Evolutionary conservation across 2,797 vertebrate species (phyloP), one percentile per base, ranked within the genome.

Genomic region (Alauda arvensis): DNA sequence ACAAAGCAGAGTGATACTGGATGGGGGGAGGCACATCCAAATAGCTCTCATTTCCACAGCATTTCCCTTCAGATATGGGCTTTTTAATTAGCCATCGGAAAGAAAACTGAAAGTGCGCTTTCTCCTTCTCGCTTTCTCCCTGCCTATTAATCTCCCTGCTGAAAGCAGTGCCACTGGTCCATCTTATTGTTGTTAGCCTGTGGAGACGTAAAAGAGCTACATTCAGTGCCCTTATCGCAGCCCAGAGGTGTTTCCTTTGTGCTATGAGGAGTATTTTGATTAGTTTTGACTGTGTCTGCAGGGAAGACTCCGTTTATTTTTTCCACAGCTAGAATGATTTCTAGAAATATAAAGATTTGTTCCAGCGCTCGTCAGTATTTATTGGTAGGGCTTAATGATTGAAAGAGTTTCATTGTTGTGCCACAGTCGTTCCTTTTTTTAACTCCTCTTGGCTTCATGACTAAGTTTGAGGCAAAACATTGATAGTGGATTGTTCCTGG

Each of bases 1-100:
- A 87, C 78, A 86, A 71, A 95, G 88, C 57, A 68, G 29, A 52
- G 49, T 85, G 92, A 92, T 72, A 85, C 75, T 91, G 23, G 66
- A 68, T 8, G 77, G 83, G 57, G 80, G 75, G 84, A 89, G 52
- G 93, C 84, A 80, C 79, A 92, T 95, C 91, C 92, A 93, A 84
- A 86, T 72, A 89, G 77, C 92, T 77, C 92, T 92, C 91, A 87
- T 93, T 95, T 95, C 94, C 92, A 95, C 86, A 31, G 77, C 2
- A 14, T 94, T 95, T 95, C 91, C 93, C 83, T 83, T 90, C 90
- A 87, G 92, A 92, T 92, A 93, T 59, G 42, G 45, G 15, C 78
- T 79, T 90, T 87, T 83, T 95, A 85, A 95, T 94, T 95, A 93
- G 91, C 68, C 90, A 91, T 93, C 34, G 94, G 88, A 94, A 94